These are phyloP conservation scores for Cladopsammia gracilis DNA, from an alignment of 64 coral and sea anemone species.

Conservation along the genomic window DNA sequence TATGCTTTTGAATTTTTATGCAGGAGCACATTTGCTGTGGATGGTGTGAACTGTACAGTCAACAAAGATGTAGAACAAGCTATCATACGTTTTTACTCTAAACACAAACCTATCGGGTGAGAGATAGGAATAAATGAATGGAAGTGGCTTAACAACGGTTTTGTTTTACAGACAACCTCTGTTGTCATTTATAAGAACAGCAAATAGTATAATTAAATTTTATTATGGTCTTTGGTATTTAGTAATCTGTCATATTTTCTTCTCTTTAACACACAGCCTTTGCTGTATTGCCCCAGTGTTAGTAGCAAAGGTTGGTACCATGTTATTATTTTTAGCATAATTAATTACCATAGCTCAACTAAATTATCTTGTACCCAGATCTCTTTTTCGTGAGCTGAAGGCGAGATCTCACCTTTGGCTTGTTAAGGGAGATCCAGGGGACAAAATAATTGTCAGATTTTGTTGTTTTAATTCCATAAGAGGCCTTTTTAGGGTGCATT, in stretches of 20 bases:
- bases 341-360: too few species aligned
- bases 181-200: too few species aligned
- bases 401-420: too few species aligned
- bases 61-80: conserved; percentile 83
- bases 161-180: too few species aligned
- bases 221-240: neutral
- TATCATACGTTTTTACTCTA: conserved; percentile 81
- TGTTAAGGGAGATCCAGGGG: too few species aligned
- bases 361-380: too few species aligned
- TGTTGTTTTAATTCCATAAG: too few species aligned
- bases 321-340: too few species aligned
- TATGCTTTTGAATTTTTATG: neutral
- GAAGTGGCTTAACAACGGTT: too few species aligned
- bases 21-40: conserved; percentile 86
- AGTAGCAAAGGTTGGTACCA: conserved; percentile 82
- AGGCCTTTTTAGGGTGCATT: too few species aligned
- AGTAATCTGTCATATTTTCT: neutral
- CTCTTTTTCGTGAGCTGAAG: too few species aligned
- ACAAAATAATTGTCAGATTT: too few species aligned
- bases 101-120: conserved; percentile 92
- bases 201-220: neutral
- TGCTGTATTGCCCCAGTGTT: conserved; percentile 96
- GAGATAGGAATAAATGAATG: neutral
- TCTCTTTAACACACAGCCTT: conserved; percentile 43
- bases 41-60: conserved; percentile 62